Evolutionary conservation across 2,797 vertebrate species (phyloP), one percentile per base, ranked within the genome.

Genomic region (Coranthus polyacanthus): DNA sequence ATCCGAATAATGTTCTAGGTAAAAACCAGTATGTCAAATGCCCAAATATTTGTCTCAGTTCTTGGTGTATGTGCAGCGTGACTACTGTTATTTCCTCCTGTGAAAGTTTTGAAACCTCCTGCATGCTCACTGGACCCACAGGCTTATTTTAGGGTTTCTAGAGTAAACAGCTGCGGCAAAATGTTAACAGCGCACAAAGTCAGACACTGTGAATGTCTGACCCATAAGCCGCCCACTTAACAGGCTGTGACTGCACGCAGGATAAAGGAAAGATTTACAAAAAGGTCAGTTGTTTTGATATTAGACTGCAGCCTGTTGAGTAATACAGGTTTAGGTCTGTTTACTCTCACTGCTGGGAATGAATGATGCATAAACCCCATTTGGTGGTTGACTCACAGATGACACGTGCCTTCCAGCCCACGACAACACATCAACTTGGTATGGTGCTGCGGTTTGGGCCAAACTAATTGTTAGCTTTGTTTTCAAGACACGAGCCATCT

Each of bases 291-390:
- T 89, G 82, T 91, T 91, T 90, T 81, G 76, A 55, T 81, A 78
- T 67, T 67, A 58, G 44, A 26, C 75, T 63, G 51, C 79, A 75
- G 66, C 10, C 62, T 51, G 68, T 65, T 90, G 88, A 87, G 81
- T 81, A 92, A 91, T 64, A 17, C 65, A 68, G 58, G 72, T 83
- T 75, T 63, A 44, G 67, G 38, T 83, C 62, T 88, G 90, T 91
- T 91, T 88, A 92, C 68, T 63, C 78, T 83, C 41, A 39, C 79
- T 83, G 78, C 90, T 84, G 82, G 91, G 81, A 91, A 84, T 57
- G 26, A 86, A 85, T 91, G 88, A 92, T 68, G 79, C 75, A 78
- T 68, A 63, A 74, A 69, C 73, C 76, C 46, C 44, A 26, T 75
- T 83, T 61, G 42, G 62, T 46, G 68, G 56, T 41, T 89, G 90